Conservation (phyloP, 2,797 vertebrate species). For the Spinibarbus caldwelli region DNA sequence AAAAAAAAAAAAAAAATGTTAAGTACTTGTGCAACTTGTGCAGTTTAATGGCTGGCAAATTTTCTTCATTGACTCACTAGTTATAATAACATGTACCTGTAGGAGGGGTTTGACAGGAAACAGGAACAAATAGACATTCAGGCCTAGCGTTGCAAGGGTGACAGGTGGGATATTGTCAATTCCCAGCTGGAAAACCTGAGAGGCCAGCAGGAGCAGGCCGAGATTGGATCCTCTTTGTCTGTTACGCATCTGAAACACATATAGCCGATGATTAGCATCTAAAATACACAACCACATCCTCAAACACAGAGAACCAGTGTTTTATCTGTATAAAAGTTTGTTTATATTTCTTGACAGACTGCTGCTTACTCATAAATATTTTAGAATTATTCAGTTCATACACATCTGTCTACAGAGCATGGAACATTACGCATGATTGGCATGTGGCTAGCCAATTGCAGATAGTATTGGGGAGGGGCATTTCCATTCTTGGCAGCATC, state of each 20-base stretch:
- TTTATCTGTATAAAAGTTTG: neutral
- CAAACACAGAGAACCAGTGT: neutral
- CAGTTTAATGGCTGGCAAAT: neutral
- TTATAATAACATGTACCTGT: slow-evolving; percentile 60
- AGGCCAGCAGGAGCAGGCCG: slow-evolving; percentile 86
- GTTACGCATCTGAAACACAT: slow-evolving; percentile 76
- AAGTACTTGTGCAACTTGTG: neutral
- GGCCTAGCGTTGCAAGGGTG: slow-evolving; percentile 84
- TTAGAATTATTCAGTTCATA: neutral
- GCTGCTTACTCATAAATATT: neutral
- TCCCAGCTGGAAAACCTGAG: slow-evolving; percentile 86
- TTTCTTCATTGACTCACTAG: neutral
- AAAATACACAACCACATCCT: neutral
- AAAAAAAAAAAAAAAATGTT: too few species aligned
- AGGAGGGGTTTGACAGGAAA: slow-evolving; percentile 79
- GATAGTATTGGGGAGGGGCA: neutral
- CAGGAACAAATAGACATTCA: slow-evolving; percentile 89
- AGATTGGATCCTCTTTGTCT: slow-evolving; percentile 76
- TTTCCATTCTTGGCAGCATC: neutral
- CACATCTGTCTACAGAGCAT: neutral
- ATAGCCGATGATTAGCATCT: neutral
- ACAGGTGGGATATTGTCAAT: slow-evolving; percentile 88
- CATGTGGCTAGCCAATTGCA: neutral
- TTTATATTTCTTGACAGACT: neutral
- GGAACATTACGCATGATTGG: neutral